These are phyloP conservation scores for Atherinosoma microstoma DNA, from an alignment of 2,797 vertebrate genomes.

Conservation along the genomic window DNA sequence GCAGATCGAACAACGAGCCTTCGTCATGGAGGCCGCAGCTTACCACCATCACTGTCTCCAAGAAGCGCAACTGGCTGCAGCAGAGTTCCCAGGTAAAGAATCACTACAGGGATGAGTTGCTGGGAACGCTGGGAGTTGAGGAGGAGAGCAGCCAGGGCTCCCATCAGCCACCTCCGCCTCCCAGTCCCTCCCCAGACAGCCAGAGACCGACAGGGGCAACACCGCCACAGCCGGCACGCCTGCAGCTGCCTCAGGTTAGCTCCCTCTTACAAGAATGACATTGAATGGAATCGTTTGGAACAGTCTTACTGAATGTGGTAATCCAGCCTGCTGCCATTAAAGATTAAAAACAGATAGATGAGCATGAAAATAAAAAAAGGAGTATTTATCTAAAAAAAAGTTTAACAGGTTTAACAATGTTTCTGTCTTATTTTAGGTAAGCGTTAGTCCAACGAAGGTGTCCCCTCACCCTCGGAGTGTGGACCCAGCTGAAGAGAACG, in stretches of 20 bases:
- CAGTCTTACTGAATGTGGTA: not conserved
- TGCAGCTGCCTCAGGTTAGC: conserved; percentile 70
- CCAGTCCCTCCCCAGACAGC: conserved; percentile 71
- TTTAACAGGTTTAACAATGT: not conserved
- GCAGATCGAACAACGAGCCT: conserved; percentile 66
- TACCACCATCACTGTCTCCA: conserved; percentile 95
- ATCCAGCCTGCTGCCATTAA: not conserved
- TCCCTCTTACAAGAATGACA: not conserved
- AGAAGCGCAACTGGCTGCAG: conserved; percentile 97
- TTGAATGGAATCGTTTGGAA: not conserved
- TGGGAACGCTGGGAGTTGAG: conserved; percentile 66
- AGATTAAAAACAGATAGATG: not conserved
- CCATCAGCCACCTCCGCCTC: conserved; percentile 57
- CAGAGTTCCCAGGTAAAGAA: conserved; percentile 86
- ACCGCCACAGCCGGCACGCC: conserved; percentile 32
- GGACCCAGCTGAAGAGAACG: conserved; percentile 90
- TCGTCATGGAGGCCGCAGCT: conserved; percentile 72
- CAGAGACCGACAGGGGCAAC: conserved; percentile 61
- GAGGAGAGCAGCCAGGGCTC: conserved; percentile 65
- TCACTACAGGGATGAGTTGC: conserved; percentile 77
- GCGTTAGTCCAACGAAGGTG: conserved; percentile 39
- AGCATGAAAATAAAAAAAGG: not conserved
- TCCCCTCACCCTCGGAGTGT: conserved; percentile 42
- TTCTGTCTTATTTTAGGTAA: conserved; percentile 39
- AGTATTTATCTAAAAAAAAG: not conserved